phyloP scores from a whole-genome alignment of 2,113 vertebrate genomes.

The Plecotus auritus region DNA sequence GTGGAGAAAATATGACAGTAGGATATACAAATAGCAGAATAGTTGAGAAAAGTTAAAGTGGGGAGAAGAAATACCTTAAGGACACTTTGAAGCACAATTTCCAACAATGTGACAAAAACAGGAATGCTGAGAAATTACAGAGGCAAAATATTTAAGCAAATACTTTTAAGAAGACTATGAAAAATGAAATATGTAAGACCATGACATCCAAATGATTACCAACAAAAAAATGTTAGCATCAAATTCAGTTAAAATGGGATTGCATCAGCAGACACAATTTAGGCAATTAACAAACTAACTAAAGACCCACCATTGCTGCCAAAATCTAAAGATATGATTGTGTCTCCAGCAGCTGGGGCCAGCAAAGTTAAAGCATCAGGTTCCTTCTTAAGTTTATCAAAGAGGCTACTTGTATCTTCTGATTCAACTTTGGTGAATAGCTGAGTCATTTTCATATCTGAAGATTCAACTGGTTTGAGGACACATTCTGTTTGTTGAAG shows the following conservation, averaged over 20 bases:
- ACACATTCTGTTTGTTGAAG: slow-evolving; percentile 92
- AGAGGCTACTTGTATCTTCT: slow-evolving; percentile 84
- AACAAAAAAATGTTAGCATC: background rate
- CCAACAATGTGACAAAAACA: background rate
- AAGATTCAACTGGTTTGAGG: slow-evolving; percentile 82
- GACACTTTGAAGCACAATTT: background rate
- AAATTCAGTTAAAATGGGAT: background rate
- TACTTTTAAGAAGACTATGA: background rate
- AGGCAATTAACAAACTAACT: slow-evolving; percentile 49
- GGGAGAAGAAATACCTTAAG: slow-evolving; percentile 27
- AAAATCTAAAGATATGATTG: slow-evolving; percentile 93
- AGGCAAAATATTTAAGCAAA: slow-evolving; percentile 14
- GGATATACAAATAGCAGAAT: background rate
- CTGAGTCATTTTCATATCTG: slow-evolving; percentile 86
- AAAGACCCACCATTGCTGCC: slow-evolving; percentile 86
- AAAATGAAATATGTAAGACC: background rate
- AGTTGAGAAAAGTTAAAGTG: background rate
- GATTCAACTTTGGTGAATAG: slow-evolving; percentile 83
- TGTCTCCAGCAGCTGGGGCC: slow-evolving; percentile 94
- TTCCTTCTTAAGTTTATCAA: slow-evolving; percentile 92
- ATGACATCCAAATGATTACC: background rate
- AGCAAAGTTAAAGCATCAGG: slow-evolving; percentile 93
- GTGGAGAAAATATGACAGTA: slow-evolving; percentile 1
- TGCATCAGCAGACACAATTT: background rate
- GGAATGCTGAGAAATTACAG: slow-evolving; percentile 26